A percentile compares a stretch with the other conserved stretches of the same genome.
phyloP scores from a whole-genome alignment of 2,113 vertebrate genomes.

The Amia ocellicauda region DNA sequence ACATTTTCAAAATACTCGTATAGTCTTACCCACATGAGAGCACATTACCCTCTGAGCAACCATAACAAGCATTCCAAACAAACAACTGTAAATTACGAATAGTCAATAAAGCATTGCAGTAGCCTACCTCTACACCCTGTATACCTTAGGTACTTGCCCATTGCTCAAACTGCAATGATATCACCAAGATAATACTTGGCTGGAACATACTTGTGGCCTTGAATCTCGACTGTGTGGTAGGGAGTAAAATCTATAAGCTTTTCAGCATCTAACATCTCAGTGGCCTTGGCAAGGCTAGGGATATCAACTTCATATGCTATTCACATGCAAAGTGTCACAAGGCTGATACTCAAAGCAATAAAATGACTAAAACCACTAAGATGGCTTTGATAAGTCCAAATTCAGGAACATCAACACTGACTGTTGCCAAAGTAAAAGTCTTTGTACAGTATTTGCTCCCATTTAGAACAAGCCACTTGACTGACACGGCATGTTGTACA shows the following conservation, averaged over 20 bases:
- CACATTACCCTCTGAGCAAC: no score
- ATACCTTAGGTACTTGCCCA: no score
- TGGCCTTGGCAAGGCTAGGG: constrained; percentile 5
- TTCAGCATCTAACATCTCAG: constrained; percentile 15
- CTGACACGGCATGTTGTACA: constrained; percentile 13
- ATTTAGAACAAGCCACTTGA: constrained; percentile 21
- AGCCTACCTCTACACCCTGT: no score
- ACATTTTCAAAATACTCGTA: no score
- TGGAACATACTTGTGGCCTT: constrained; percentile 2
- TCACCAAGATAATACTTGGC: not conserved
- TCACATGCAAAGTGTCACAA: constrained; percentile 8
- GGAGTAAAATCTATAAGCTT: constrained; percentile 9
- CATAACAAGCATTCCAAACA: no score
- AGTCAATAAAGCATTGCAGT: no score
- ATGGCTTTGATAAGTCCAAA: constrained; percentile 16
- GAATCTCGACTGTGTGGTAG: not conserved
- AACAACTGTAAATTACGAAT: no score
- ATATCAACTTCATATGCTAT: not conserved
- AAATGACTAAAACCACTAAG: not conserved
- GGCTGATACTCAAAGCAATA: constrained; percentile 22
- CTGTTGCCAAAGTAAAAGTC: constrained; percentile 9
- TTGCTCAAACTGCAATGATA: constrained; percentile 9
- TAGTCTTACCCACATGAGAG: no score
- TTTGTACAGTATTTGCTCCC: constrained; percentile 6
- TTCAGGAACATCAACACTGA: constrained; percentile 13